Percentiles rank a stretch among this genome's conserved stretches.
phyloP scores from a whole-genome alignment of 2,888 invertebrate genomes.

The Ryuthela nishihirai region DNA sequence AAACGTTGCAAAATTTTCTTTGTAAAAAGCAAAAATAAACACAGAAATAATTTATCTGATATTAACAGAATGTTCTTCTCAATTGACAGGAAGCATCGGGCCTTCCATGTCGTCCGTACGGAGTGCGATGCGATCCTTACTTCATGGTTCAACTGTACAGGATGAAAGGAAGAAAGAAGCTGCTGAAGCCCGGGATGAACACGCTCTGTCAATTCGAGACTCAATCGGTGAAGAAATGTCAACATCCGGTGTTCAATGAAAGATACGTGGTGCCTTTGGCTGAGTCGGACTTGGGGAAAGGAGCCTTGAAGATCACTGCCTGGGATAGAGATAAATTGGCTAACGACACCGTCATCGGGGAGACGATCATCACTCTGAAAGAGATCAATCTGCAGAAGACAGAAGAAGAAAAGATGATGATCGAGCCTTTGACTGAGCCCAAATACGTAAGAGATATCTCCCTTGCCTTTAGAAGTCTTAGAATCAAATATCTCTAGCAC shows the following conservation, averaged over 20 bases:
- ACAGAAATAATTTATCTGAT: too few species aligned
- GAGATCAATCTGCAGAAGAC: too few species aligned
- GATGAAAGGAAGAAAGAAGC: slow-evolving; percentile 5
- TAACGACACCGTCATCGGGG: slow-evolving; percentile 22
- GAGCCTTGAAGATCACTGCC: slow-evolving; percentile 16
- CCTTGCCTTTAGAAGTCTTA: too few species aligned
- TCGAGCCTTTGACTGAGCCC: too few species aligned
- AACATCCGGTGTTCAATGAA: slow-evolving; percentile 26
- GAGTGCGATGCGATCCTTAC: slow-evolving; percentile 24
- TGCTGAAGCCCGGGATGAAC: not conserved
- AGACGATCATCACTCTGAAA: slow-evolving; percentile 11
- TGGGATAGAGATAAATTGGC: slow-evolving; percentile 27
- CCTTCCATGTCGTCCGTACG: slow-evolving; percentile 8
- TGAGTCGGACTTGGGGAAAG: slow-evolving; percentile 12
- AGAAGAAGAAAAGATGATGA: too few species aligned
- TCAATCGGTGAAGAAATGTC: slow-evolving; percentile 12
- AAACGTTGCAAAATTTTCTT: too few species aligned
- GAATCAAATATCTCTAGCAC: too few species aligned
- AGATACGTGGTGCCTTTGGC: slow-evolving; percentile 22
- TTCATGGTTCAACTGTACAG: slow-evolving; percentile 15
- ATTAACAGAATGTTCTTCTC: too few species aligned
- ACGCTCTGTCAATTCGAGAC: slow-evolving; percentile 12
- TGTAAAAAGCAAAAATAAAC: too few species aligned
- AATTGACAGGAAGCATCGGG: slow-evolving; percentile 23
- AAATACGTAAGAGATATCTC: too few species aligned